phyloP scores from a whole-genome alignment of 1,140 invertebrate genomes.

The Caligus rogercresseyi region DNA sequence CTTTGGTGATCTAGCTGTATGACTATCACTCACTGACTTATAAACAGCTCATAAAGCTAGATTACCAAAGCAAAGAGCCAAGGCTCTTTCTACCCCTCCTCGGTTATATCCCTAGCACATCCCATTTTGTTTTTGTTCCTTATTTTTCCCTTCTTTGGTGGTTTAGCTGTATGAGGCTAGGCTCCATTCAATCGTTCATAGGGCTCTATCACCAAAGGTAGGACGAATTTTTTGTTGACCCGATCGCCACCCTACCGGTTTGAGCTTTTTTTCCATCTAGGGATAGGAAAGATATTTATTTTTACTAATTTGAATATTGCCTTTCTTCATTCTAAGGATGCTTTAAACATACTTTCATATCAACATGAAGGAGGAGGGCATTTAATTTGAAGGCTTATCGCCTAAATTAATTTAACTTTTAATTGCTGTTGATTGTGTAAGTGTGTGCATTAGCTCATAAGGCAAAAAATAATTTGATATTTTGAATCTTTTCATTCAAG shows the following conservation, averaged over 20 bases:
- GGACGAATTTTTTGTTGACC: conserved; percentile 25
- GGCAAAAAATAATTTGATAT: too few species aligned
- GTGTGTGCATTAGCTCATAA: too few species aligned
- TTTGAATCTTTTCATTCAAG: too few species aligned
- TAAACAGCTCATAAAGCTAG: conserved; percentile 38
- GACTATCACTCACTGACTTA: conserved; percentile 36
- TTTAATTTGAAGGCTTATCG: too few species aligned
- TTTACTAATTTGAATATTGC: too few species aligned
- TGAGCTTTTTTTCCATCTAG: neutral
- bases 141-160: conserved; percentile 21
- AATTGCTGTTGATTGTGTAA: too few species aligned
- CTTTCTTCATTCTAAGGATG: too few species aligned
- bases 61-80: conserved; percentile 37
- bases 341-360: too few species aligned
- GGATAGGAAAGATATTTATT: too few species aligned
- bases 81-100: conserved; percentile 23
- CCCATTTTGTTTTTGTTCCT: neutral
- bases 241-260: neutral
- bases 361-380: too few species aligned
- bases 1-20: conserved; percentile 95
- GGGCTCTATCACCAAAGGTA: conserved; percentile 87
- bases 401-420: too few species aligned
- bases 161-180: conserved; percentile 23
- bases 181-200: conserved; percentile 43
- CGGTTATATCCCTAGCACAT: too few species aligned